A percentile compares a stretch with the other conserved stretches of the same genome.
These are phyloP conservation scores for Perithous albicinctus DNA, from an alignment of 2,888 invertebrate genomes.

Conservation along the genomic window DNA sequence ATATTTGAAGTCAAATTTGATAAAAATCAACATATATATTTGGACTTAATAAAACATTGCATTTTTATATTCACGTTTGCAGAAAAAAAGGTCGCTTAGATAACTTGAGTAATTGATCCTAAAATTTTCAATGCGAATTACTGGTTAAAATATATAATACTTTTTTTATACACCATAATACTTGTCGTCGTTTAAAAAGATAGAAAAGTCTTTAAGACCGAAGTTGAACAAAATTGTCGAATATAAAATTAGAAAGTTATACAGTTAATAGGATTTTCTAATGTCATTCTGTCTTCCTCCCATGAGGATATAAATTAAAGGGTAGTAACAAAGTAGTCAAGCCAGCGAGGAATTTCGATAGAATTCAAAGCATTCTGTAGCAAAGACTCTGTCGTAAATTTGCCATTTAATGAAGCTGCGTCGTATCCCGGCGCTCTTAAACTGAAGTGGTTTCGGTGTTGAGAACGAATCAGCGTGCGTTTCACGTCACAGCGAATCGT, in stretches of 20 bases:
- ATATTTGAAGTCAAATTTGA: too few species aligned
- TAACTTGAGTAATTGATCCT: too few species aligned
- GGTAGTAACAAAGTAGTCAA: background rate
- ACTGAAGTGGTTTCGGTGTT: conserved; percentile 9
- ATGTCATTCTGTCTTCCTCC: background rate
- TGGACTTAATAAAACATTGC: too few species aligned
- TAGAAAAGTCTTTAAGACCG: too few species aligned
- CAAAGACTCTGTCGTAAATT: background rate
- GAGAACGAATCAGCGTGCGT: conserved; percentile 16
- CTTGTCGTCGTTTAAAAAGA: too few species aligned
- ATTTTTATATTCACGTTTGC: too few species aligned
- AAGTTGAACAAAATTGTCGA: too few species aligned
- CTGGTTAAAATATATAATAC: too few species aligned
- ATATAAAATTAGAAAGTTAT: background rate
- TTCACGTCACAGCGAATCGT: conserved; percentile 20
- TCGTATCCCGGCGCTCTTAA: background rate
- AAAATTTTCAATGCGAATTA: too few species aligned
- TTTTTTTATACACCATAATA: too few species aligned
- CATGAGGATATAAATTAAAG: background rate
- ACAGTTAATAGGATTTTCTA: background rate
- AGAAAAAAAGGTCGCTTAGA: too few species aligned
- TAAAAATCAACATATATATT: too few species aligned
- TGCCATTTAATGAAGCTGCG: background rate
- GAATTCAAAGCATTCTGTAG: background rate
- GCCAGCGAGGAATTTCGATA: background rate